Conservation (phyloP, 2,797 vertebrate species). For the Tokudaia muenninki region DNA sequence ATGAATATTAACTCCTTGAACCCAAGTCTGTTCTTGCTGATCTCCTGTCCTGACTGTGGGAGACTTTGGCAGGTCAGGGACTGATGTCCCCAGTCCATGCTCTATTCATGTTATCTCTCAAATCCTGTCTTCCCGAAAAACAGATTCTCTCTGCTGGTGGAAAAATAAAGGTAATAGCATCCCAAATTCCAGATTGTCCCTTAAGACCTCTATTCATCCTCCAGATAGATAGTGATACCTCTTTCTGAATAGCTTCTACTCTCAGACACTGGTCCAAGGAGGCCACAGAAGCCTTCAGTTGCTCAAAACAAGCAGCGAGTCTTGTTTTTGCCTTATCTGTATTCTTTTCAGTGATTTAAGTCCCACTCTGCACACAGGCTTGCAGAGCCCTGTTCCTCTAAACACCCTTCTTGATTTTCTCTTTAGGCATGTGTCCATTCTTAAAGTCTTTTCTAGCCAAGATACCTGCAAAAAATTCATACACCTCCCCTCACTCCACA, state of each 20-base stretch:
- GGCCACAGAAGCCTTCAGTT: background rate
- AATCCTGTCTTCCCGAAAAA: conserved; percentile 45
- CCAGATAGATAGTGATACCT: background rate
- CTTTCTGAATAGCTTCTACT: background rate
- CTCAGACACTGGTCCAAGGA: background rate
- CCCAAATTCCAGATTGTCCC: background rate
- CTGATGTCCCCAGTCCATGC: background rate
- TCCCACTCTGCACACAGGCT: background rate
- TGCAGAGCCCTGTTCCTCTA: background rate
- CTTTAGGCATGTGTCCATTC: background rate
- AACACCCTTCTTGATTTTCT: background rate
- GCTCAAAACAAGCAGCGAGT: background rate
- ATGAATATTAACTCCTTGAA: conserved; percentile 28
- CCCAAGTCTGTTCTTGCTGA: background rate
- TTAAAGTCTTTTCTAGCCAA: background rate
- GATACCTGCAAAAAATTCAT: background rate
- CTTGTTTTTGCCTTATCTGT: background rate
- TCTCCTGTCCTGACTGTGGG: background rate
- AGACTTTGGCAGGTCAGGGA: background rate
- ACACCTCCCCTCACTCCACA: background rate
- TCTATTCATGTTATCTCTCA: background rate
- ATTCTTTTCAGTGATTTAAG: background rate
- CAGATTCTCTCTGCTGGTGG: background rate
- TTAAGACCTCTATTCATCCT: conserved; percentile 10
- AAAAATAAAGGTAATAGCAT: background rate